Conservation (phyloP, 2,888 invertebrate genomes). For the Drosophila mulleri region DNA sequence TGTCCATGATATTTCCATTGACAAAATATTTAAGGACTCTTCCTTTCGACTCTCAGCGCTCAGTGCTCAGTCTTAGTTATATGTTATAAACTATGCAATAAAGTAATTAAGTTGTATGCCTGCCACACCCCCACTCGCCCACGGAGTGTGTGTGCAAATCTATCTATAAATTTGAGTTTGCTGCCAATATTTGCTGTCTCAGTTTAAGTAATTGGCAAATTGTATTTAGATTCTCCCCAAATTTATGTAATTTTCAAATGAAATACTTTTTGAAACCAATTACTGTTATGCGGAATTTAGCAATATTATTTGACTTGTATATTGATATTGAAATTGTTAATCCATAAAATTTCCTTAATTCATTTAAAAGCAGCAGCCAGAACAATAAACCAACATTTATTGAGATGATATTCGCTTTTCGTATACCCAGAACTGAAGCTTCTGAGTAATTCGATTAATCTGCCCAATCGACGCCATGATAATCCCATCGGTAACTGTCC, state of each 20-base stretch:
- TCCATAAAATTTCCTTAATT: too few species aligned
- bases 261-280: background rate
- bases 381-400: background rate
- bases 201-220: conserved; percentile 12
- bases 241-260: conserved; percentile 22
- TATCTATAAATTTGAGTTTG: conserved; percentile 20
- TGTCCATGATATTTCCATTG: conserved; percentile 43
- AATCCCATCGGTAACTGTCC: background rate
- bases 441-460: conserved; percentile 15
- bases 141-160: conserved; percentile 5
- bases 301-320: background rate
- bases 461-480: conserved; percentile 5
- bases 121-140: conserved; percentile 5
- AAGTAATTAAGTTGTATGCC: conserved; percentile 56
- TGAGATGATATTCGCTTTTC: background rate
- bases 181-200: conserved; percentile 42
- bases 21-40: conserved; percentile 33
- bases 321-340: background rate
- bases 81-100: conserved; percentile 40
- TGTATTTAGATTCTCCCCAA: background rate
- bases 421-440: too few species aligned
- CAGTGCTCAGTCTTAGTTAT: background rate
- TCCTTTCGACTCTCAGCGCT: background rate
- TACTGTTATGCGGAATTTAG: background rate
- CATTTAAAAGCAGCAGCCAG: background rate